A percentile compares a stretch with the other conserved stretches of the same genome.
Conservation (phyloP, 2,113 vertebrate species). For the Brachyistius frenatus region DNA sequence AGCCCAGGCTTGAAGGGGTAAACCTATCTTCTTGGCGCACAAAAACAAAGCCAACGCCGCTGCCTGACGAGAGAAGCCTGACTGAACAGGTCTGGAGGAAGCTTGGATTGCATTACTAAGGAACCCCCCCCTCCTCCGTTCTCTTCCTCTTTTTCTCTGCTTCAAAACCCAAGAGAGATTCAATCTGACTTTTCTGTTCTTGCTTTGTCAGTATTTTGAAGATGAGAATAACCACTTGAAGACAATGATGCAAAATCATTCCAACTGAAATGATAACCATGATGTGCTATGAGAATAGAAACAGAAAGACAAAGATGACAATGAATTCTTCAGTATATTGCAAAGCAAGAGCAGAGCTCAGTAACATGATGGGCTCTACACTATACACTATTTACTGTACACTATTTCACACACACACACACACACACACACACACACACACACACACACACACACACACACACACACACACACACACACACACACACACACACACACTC, state of each 20-base stretch:
- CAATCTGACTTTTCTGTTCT: slow-evolving; percentile 57
- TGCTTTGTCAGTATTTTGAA: slow-evolving; percentile 62
- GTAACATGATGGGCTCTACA: neutral
- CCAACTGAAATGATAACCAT: slow-evolving; percentile 24
- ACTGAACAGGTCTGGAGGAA: slow-evolving; percentile 75
- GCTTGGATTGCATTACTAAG: slow-evolving; percentile 63
- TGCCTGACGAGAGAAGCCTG: slow-evolving; percentile 70
- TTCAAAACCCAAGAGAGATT: slow-evolving; percentile 48
- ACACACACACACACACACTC: slow-evolving; percentile 8
- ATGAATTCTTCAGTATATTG: slow-evolving; percentile 43
- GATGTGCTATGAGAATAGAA: slow-evolving; percentile 44
- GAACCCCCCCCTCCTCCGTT: slow-evolving; percentile 9
- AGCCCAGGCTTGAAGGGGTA: slow-evolving; percentile 70
- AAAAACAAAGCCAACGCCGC: slow-evolving; percentile 64
- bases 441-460: slow-evolving; percentile 1
- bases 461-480: neutral
- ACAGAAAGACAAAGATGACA: slow-evolving; percentile 49
- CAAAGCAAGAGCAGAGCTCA: slow-evolving; percentile 29
- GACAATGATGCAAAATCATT: slow-evolving; percentile 25
- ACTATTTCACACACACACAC: slow-evolving; percentile 18
- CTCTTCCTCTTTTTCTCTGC: slow-evolving; percentile 25
- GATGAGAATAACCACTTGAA: slow-evolving; percentile 58
- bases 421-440: neutral
- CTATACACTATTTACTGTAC: neutral
- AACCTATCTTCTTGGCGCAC: slow-evolving; percentile 66